Conservation (phyloP, 2,113 vertebrate genomes). For the Paramisgurnus dabryanus region DNA sequence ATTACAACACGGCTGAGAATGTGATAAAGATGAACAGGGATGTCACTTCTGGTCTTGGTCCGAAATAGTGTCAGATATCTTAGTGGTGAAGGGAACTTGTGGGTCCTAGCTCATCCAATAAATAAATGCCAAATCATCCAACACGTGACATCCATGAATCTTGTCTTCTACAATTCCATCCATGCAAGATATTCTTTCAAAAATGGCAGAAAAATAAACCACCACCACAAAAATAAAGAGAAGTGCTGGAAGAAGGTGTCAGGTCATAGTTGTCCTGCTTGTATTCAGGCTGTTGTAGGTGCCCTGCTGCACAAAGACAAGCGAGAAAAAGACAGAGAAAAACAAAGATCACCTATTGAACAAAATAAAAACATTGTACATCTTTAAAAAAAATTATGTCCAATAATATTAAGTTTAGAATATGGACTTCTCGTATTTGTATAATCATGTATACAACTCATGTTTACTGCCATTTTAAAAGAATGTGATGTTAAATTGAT, state of each 20-base stretch:
- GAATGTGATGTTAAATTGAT: not conserved
- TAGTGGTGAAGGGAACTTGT: conserved; percentile 48
- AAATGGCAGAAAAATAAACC: conserved; percentile 45
- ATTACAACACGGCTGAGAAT: not conserved
- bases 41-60: conserved; percentile 15
- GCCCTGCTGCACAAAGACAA: not conserved
- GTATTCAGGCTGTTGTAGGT: conserved; percentile 9
- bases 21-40: conserved; percentile 18
- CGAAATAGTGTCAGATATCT: conserved; percentile 40
- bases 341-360: not conserved
- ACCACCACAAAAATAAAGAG: conserved; percentile 38
- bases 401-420: not conserved
- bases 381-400: not conserved
- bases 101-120: conserved; percentile 44
- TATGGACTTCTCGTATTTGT: too few species aligned
- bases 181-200: conserved; percentile 14
- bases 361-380: not conserved
- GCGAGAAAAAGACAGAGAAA: not conserved
- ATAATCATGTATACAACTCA: too few species aligned
- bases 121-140: conserved; percentile 48
- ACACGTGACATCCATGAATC: conserved; percentile 49
- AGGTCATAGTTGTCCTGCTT: conserved; percentile 24
- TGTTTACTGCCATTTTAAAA: too few species aligned
- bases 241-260: not conserved
- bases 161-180: conserved; percentile 34